Conservation (phyloP, 2,113 vertebrate species). For the Eidolon helvum region DNA sequence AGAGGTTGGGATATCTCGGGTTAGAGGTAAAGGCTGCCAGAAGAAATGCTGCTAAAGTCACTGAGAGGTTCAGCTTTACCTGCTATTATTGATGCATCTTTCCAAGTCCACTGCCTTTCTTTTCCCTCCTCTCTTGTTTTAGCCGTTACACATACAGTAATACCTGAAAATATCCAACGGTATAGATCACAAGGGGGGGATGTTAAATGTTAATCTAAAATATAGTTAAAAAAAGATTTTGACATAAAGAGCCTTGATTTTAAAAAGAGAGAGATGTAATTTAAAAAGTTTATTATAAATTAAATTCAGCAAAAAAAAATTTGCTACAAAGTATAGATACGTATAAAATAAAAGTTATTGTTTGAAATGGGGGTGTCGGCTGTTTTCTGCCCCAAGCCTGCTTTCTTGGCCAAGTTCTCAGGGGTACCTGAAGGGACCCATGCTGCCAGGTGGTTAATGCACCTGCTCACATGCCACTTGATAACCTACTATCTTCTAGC, state of each 20-base stretch:
- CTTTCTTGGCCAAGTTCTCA: background rate
- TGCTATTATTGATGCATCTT: constrained; percentile 86
- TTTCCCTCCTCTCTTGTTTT: constrained; percentile 86
- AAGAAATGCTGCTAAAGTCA: constrained; percentile 77
- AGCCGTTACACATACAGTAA: constrained; percentile 88
- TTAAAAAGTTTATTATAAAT: constrained; percentile 94
- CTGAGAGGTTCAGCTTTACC: constrained; percentile 86
- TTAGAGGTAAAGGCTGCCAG: background rate
- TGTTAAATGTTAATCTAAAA: constrained; percentile 86
- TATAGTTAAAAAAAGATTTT: constrained; percentile 82
- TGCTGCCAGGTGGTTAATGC: too few species aligned
- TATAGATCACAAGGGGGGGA: constrained; percentile 87
- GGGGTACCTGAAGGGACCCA: background rate
- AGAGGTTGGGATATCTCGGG: background rate
- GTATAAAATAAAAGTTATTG: constrained; percentile 97
- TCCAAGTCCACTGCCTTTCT: constrained; percentile 89
- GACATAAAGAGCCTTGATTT: constrained; percentile 87
- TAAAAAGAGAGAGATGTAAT: constrained; percentile 90
- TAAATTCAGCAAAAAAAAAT: constrained; percentile 89
- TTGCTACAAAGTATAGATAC: constrained; percentile 93
- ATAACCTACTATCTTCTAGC: background rate
- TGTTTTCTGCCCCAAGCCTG: constrained; percentile 72
- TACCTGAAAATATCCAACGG: constrained; percentile 85
- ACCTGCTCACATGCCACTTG: background rate
- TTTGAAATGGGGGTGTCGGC: constrained; percentile 89